A percentile compares a stretch with the other conserved stretches of the same genome.
These are phyloP conservation scores for Philereme transversata DNA, from an alignment of 2,888 invertebrate genomes.

Conservation along the genomic window DNA sequence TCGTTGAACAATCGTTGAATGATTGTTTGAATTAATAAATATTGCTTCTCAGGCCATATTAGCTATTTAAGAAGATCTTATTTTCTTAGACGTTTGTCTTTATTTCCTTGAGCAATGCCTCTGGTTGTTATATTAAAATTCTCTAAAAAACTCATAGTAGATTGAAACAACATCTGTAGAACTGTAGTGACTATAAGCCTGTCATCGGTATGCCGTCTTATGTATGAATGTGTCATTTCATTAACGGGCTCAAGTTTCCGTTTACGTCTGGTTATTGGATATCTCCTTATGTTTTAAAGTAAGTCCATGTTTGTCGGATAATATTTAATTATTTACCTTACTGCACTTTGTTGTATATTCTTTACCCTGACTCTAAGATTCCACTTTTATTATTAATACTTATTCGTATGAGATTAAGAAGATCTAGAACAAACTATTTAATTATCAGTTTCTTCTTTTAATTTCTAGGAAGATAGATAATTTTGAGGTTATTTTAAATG, in stretches of 20 bases:
- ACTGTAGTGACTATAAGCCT: conserved; percentile 30
- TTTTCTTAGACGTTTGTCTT: too few species aligned
- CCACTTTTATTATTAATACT: background rate
- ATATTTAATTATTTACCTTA: conserved; percentile 23
- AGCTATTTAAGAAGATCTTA: too few species aligned
- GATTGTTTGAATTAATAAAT: too few species aligned
- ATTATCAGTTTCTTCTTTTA: too few species aligned
- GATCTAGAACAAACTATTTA: too few species aligned
- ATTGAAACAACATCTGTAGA: conserved; percentile 19
- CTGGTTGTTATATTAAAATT: too few species aligned
- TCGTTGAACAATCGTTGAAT: too few species aligned
- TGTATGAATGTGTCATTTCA: conserved; percentile 39
- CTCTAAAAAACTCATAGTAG: background rate
- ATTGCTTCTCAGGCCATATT: too few species aligned
- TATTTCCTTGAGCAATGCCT: too few species aligned
- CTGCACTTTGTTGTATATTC: conserved; percentile 12
- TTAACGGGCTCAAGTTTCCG: conserved; percentile 43
- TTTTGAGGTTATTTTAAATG: background rate
- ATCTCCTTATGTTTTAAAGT: conserved; percentile 27
- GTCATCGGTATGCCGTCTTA: conserved; percentile 38
- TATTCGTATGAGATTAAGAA: too few species aligned
- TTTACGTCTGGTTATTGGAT: conserved; percentile 43
- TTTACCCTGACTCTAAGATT: conserved; percentile 2
- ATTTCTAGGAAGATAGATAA: background rate
- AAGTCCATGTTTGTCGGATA: conserved; percentile 24